Evolutionary conservation across 2,113 vertebrate species (phyloP), one percentile per base, ranked within the genome.

Genomic region (Pomatostomus ruficeps): DNA sequence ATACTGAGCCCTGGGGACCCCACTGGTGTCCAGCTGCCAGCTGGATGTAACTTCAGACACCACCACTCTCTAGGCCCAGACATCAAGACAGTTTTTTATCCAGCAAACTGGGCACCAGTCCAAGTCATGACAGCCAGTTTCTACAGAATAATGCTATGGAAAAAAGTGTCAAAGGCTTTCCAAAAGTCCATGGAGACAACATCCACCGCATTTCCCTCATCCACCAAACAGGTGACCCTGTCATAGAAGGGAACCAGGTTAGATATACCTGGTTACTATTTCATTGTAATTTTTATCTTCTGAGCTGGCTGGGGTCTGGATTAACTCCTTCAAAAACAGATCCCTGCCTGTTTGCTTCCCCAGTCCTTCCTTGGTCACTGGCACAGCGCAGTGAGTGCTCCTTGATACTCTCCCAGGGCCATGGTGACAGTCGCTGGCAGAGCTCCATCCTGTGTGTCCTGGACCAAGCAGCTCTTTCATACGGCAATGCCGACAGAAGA

Each of bases 321-420:
- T 77, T 81, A 26, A 36, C 14, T 21, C 12, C 11, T 73, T 15
- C 26, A 36, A 65, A 40, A 83, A 11, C 17, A 55, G 15, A 29
- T 51, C 28, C 33, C 23, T 72, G 33, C 9, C 22, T 42, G 11
- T 85, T 65, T 72, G 35, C 58, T 83, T 71, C 43, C 36, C 40
- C 0, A 0, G 28, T 62, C 57, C 42, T 75, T 89, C 52, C 9
- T 29, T 33, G 31, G 23, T 71, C 10, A 2, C 31, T 62, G 46
- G 46, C 22, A 40, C 36, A 74, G 54, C 0, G 0, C 36, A 19
- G 9, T 23, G 10, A 38, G 13, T 0, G 1, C 42, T 62, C 67
- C 38, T 18, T 43, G 42, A 24, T 62, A 18, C 10, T 62, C 7
- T 58, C 43, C 33, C 45, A 55, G 73, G 38, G 14, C 10, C 8